A percentile compares a stretch with the other conserved stretches of the same genome.
Conservation (phyloP, 2,888 invertebrate species). For the Chymomyza amoena region DNA sequence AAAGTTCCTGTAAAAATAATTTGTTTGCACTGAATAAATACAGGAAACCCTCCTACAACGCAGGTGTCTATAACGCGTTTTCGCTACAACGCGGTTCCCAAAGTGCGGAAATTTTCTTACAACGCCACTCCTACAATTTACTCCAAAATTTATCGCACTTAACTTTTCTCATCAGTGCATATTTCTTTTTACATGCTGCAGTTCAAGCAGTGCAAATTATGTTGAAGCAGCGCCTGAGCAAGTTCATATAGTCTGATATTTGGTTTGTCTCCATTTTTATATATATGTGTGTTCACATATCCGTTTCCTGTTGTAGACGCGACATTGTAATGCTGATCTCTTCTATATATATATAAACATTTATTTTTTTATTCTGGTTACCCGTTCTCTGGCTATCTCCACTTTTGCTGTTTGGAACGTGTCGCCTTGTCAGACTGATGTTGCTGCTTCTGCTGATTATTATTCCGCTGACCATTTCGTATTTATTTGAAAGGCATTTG, state of each 20-base stretch:
- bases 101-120: too few relatives aligned
- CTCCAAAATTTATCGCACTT: too few relatives aligned
- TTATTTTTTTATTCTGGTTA: slow-evolving; percentile 11
- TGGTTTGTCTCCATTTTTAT: neutral
- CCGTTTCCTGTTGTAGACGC: slow-evolving; percentile 47
- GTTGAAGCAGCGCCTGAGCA: neutral
- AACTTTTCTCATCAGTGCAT: too few relatives aligned
- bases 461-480: slow-evolving; percentile 73
- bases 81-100: too few relatives aligned
- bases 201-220: too few relatives aligned
- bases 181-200: too few relatives aligned
- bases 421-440: slow-evolving; percentile 46
- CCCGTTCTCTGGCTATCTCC: neutral
- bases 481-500: slow-evolving; percentile 72
- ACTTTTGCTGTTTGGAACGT: slow-evolving; percentile 39
- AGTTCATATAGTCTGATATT: neutral
- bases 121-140: too few relatives aligned
- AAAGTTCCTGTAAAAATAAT: too few relatives aligned
- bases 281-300: slow-evolving; percentile 29
- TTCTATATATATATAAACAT: neutral
- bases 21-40: too few relatives aligned
- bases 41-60: too few relatives aligned
- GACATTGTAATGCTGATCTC: slow-evolving; percentile 54
- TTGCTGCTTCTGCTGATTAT: slow-evolving; percentile 55
- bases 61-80: too few relatives aligned